Conservation (phyloP, 2,113 vertebrate species). For the Calidris pugnax region DNA sequence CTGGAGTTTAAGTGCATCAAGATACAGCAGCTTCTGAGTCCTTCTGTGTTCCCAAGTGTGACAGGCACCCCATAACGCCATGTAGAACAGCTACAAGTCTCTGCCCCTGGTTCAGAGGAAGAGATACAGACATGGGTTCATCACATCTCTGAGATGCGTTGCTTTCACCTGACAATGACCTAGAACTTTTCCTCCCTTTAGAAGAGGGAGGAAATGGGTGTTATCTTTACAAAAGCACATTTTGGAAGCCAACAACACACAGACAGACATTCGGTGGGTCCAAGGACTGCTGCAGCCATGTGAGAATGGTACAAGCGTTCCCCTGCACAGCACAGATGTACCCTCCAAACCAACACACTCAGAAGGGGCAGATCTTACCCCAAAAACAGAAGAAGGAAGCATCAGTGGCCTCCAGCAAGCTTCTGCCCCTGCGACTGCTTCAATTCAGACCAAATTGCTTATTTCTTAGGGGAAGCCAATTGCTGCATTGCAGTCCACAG, state of each 20-base stretch:
- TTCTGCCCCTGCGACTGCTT: not conserved
- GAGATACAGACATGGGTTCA: not conserved
- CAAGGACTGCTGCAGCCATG: not conserved
- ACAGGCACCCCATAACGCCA: not conserved
- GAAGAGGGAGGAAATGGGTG: not conserved
- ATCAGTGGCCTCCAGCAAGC: not conserved
- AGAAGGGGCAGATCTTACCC: not conserved
- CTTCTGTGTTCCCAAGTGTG: not conserved
- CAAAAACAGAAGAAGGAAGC: not conserved
- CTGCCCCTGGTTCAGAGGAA: not conserved
- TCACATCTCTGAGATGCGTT: not conserved
- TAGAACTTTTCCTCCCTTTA: not conserved
- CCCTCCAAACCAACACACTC: not conserved
- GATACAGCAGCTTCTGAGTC: not conserved
- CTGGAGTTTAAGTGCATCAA: not conserved
- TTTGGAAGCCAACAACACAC: not conserved
- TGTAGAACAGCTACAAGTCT: not conserved
- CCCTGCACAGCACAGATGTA: accelerated
- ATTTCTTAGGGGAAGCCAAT: not conserved
- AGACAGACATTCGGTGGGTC: not conserved
- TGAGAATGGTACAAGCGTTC: not conserved
- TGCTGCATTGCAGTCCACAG: constrained; percentile 34
- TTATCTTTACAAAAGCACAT: not conserved
- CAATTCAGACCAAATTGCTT: not conserved
- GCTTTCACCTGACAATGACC: not conserved